phyloP scores from a whole-genome alignment of 2,888 invertebrate species.

The Xylocampa areola region DNA sequence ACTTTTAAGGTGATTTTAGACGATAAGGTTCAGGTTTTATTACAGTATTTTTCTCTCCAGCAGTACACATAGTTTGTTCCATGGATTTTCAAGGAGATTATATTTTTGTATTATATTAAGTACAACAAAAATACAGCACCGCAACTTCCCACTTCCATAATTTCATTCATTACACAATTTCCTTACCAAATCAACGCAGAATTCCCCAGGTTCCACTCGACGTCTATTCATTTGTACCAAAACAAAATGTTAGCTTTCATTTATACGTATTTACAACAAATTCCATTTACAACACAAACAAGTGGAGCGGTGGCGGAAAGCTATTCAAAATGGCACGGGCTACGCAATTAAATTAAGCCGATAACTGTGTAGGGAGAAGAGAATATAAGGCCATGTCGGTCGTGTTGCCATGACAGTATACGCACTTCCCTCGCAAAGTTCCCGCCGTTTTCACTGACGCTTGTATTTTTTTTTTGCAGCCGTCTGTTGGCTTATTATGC shows the following conservation, averaged over 20 bases:
- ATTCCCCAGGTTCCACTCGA: slow-evolving; percentile 21
- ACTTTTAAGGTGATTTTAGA: too few relatives aligned
- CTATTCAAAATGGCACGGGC: slow-evolving; percentile 53
- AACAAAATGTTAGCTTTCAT: slow-evolving; percentile 34
- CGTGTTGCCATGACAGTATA: slow-evolving; percentile 49
- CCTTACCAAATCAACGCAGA: slow-evolving; percentile 9
- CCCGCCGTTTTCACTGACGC: slow-evolving; percentile 52
- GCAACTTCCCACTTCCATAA: too few relatives aligned
- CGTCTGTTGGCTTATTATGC: slow-evolving; percentile 45
- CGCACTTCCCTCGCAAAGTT: slow-evolving; percentile 44
- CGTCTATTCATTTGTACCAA: slow-evolving; percentile 25
- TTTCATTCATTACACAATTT: too few relatives aligned
- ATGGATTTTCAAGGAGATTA: too few relatives aligned
- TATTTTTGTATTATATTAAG: too few relatives aligned
- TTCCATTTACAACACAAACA: slow-evolving; percentile 56
- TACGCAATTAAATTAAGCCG: slow-evolving; percentile 65
- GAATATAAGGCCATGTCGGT: too few relatives aligned
- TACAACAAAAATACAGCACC: too few relatives aligned
- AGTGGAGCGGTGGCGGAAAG: slow-evolving; percentile 54
- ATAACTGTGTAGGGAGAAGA: slow-evolving; percentile 54
- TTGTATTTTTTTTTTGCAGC: slow-evolving; percentile 41
- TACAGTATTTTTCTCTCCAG: too few relatives aligned
- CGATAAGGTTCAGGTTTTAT: too few relatives aligned
- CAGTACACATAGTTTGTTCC: too few relatives aligned
- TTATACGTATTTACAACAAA: slow-evolving; percentile 47